phyloP scores from a whole-genome alignment of 2,113 vertebrate genomes.

The Charadrius vociferus region DNA sequence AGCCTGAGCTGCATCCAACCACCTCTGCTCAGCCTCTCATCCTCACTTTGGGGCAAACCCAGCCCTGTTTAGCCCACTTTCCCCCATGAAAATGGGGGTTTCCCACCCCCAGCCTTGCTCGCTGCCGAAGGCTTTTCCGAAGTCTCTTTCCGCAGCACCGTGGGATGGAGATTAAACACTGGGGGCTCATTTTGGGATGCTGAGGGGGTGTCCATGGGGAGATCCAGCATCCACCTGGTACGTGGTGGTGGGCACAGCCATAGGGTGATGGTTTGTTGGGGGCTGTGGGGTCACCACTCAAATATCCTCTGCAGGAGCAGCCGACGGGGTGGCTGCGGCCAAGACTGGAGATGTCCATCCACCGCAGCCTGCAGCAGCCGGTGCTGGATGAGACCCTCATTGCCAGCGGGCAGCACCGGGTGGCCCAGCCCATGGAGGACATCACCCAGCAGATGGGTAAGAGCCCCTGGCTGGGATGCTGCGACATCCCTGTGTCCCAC shows the following conservation, averaged over 20 bases:
- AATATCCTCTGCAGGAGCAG: constrained; percentile 55
- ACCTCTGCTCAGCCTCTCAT: neutral
- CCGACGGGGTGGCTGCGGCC: constrained; percentile 66
- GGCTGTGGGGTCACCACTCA: neutral
- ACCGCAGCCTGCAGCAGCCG: no score
- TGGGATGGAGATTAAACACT: neutral
- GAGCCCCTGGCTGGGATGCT: accelerated
- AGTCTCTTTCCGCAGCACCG: accelerated
- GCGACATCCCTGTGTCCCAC: accelerated
- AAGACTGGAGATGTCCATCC: constrained; percentile 55
- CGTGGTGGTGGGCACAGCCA: accelerated
- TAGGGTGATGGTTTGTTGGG: neutral
- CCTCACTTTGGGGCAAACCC: neutral
- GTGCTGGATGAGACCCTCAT: constrained; percentile 64
- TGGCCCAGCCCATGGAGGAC: constrained; percentile 77
- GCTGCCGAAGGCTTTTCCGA: accelerated
- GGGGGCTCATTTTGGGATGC: neutral
- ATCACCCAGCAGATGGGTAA: neutral
- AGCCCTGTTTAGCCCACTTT: neutral
- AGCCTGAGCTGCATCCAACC: accelerated
- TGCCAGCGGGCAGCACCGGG: constrained; percentile 68
- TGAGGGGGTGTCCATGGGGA: neutral
- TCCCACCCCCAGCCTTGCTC: accelerated
- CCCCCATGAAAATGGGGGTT: accelerated
- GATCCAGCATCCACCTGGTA: neutral